phyloP scores from a whole-genome alignment of 1,140 invertebrate species.

The Hylaeus anthracinus region DNA sequence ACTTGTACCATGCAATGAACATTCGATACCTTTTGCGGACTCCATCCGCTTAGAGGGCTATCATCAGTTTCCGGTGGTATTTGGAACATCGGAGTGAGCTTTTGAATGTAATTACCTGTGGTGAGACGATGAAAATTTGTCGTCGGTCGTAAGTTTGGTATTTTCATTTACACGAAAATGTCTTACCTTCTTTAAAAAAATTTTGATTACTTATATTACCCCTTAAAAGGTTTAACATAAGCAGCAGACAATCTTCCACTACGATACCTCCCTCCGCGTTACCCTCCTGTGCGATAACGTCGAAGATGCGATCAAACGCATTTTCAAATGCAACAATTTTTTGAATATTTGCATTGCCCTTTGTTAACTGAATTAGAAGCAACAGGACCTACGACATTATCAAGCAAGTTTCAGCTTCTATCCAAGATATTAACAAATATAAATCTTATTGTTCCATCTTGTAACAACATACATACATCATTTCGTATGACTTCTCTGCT shows the following conservation, averaged over 20 bases:
- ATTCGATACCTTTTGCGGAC: slow-evolving; percentile 96
- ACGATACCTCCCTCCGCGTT: slow-evolving; percentile 97
- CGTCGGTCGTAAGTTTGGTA: slow-evolving; percentile 21
- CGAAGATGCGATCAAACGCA: slow-evolving; percentile 97
- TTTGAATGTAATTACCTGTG: slow-evolving; percentile 92
- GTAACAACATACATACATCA: slow-evolving; percentile 84
- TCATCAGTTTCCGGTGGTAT: slow-evolving; percentile 87
- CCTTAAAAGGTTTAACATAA: slow-evolving; percentile 96
- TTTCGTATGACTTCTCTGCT: slow-evolving; percentile 98
- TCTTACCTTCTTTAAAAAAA: slow-evolving; percentile 96
- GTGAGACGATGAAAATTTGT: slow-evolving; percentile 41
- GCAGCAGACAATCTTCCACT: slow-evolving; percentile 98
- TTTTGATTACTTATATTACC: slow-evolving; percentile 99
- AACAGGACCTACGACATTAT: slow-evolving; percentile 86
- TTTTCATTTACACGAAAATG: slow-evolving; percentile 9
- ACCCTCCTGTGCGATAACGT: slow-evolving; percentile 96
- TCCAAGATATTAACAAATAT: neutral
- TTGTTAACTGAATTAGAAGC: slow-evolving; percentile 95
- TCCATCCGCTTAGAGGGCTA: slow-evolving; percentile 86
- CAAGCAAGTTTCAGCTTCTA: neutral
- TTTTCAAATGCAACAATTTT: slow-evolving; percentile 99
- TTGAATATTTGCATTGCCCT: slow-evolving; percentile 98
- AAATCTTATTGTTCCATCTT: neutral
- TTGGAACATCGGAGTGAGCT: slow-evolving; percentile 92
- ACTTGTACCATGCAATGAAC: slow-evolving; percentile 95